Conservation (phyloP, 2,113 vertebrate genomes). For the Amblyornis subalaris region DNA sequence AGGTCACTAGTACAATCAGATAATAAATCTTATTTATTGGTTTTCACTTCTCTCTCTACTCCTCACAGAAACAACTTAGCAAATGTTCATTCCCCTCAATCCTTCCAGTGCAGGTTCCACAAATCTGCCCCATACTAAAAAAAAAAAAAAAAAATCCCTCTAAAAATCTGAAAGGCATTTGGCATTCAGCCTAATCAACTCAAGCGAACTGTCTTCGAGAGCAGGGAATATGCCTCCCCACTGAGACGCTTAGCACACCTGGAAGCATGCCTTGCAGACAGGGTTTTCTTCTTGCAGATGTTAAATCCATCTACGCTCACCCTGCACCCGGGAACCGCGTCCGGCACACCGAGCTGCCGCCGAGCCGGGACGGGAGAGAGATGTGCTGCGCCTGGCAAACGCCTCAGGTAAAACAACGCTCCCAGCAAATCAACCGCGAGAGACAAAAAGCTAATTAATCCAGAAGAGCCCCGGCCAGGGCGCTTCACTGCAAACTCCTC, state of each 20-base stretch:
- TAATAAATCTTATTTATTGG: not conserved
- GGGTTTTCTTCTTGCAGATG: not conserved
- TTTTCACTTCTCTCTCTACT: not conserved
- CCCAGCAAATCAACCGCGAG: not conserved
- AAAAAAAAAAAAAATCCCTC: not conserved
- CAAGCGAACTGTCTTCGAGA: accelerated
- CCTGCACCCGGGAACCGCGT: not conserved
- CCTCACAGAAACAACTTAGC: not conserved
- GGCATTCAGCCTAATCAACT: not conserved
- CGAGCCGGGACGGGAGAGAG: not conserved
- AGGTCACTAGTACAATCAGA: not conserved
- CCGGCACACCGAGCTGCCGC: not conserved
- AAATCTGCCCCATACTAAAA: not conserved
- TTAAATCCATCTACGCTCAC: not conserved
- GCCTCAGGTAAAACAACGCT: not conserved
- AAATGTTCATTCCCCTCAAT: not conserved
- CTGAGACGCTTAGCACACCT: not conserved
- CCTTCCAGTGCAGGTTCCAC: not conserved
- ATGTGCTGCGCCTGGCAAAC: not conserved
- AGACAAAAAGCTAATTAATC: not conserved
- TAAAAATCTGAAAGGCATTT: not conserved
- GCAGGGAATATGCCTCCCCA: not conserved
- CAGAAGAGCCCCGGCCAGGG: not conserved
- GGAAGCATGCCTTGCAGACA: not conserved
- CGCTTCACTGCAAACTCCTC: not conserved